These are phyloP conservation scores for Porites rus DNA, from an alignment of 92 coral and sea anemone genomes.

Conservation along the genomic window DNA sequence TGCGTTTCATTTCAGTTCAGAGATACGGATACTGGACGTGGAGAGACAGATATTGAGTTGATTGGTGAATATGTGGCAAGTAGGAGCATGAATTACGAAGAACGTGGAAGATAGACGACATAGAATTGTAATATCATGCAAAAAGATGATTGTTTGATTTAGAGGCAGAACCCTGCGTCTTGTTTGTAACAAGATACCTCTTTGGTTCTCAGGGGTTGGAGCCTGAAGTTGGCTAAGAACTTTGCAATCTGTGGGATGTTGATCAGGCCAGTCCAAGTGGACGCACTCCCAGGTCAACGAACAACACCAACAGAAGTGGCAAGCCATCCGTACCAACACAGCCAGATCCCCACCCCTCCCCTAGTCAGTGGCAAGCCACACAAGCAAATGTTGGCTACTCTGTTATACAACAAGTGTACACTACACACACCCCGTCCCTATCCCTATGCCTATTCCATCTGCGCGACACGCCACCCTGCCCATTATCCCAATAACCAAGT, in stretches of 20 bases:
- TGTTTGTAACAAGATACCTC: too few relatives aligned
- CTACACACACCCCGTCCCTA: slow-evolving; percentile 90
- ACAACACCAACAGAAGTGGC: slow-evolving; percentile 55
- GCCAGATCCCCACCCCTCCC: slow-evolving; percentile 59
- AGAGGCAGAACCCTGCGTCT: too few relatives aligned
- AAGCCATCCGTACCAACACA: slow-evolving; percentile 48
- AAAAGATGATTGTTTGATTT: too few relatives aligned
- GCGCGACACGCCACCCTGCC: slow-evolving; percentile 77
- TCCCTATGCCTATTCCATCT: slow-evolving; percentile 90
- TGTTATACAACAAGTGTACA: slow-evolving; percentile 74
- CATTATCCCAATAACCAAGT: slow-evolving; percentile 72
- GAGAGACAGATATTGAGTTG: background rate
- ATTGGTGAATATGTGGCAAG: background rate
- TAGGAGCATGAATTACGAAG: background rate
- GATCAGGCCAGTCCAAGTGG: slow-evolving; percentile 45
- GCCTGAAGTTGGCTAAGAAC: slow-evolving; percentile 92
- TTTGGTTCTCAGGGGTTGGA: slow-evolving; percentile 77
- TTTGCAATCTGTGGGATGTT: slow-evolving; percentile 92
- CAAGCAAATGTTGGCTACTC: slow-evolving; percentile 52
- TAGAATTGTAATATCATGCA: too few relatives aligned
- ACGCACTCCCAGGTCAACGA: slow-evolving; percentile 45
- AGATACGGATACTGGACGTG: too few relatives aligned
- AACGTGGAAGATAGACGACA: too few relatives aligned
- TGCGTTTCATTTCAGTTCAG: background rate
- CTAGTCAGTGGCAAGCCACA: slow-evolving; percentile 80